phyloP scores from a whole-genome alignment of 23 tunicate species.

The Styela clava region DNA sequence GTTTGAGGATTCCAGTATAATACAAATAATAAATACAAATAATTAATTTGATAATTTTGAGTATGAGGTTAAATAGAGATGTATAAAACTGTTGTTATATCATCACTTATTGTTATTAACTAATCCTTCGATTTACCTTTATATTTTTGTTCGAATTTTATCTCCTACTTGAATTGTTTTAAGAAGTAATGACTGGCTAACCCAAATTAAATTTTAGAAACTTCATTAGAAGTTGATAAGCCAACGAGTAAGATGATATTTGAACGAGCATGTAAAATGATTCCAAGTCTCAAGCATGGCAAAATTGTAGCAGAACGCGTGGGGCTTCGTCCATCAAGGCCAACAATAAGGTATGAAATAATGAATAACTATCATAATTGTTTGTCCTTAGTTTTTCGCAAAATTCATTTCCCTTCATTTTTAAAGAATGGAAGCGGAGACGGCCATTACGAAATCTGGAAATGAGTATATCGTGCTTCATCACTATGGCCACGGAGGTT shows the following conservation, averaged over 20 bases:
- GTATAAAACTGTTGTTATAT: no score
- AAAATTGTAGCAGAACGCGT: slow-evolving; percentile 48
- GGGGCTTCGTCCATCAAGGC: slow-evolving; percentile 60
- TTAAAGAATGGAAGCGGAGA: slow-evolving; percentile 57
- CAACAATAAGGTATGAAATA: slow-evolving; percentile 26
- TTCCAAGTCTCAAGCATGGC: slow-evolving; percentile 59
- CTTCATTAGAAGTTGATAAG: background rate
- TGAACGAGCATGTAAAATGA: slow-evolving; percentile 44
- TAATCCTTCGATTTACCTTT: no score
- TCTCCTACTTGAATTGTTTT: no score
- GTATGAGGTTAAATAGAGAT: no score
- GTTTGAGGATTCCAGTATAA: no score
- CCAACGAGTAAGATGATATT: slow-evolving; percentile 28
- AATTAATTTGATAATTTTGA: no score
- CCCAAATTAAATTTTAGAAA: background rate
- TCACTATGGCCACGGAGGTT: slow-evolving; percentile 87
- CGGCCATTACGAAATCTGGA: slow-evolving; percentile 15
- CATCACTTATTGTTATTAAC: no score
- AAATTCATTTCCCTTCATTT: background rate
- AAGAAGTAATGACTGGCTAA: no score
- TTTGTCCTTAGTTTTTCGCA: no score
- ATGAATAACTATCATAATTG: background rate
- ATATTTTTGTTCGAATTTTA: no score
- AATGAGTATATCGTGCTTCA: slow-evolving; percentile 52
- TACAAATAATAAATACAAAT: no score